A percentile compares a stretch with the other conserved stretches of the same genome.
Conservation (phyloP, 2,888 invertebrate species). For the Homarus gammarus region DNA sequence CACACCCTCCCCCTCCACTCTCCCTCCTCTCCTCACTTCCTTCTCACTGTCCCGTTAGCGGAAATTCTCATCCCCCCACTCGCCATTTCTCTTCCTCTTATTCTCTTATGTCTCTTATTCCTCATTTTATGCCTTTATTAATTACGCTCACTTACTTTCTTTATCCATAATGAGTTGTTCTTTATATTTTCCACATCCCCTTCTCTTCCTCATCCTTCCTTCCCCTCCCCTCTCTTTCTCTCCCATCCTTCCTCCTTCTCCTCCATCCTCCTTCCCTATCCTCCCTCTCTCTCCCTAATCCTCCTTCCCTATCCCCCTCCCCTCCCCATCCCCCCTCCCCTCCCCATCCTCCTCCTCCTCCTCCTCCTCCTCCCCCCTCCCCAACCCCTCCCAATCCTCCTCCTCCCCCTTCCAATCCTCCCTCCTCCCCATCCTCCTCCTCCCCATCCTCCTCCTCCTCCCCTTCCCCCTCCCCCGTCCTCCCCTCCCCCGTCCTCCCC, state of each 20-base stretch:
- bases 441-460: background rate
- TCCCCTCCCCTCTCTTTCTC: constrained; percentile 8
- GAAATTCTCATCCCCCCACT: background rate
- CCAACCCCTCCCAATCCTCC: too few relatives aligned
- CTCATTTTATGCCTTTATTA: too few relatives aligned
- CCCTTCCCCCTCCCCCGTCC: background rate
- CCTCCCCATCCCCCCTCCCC: background rate
- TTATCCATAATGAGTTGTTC: background rate
- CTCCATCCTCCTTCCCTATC: background rate
- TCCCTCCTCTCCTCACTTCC: background rate
- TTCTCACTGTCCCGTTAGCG: background rate
- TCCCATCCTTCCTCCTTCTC: background rate
- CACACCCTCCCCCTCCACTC: background rate
- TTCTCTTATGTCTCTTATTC: too few relatives aligned
- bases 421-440: background rate
- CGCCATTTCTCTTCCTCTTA: too few relatives aligned
- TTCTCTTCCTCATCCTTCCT: background rate
- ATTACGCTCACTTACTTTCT: too few relatives aligned
- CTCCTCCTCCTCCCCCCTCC: too few relatives aligned
- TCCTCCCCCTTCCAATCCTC: background rate
- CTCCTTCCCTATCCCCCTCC: background rate
- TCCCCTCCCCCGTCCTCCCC: background rate
- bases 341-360: background rate
- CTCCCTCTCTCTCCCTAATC: background rate
- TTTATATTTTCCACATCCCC: too few relatives aligned